Base-by-base conservation (phyloP, 2,888 invertebrate species). In the Meloe dianella region DNA sequence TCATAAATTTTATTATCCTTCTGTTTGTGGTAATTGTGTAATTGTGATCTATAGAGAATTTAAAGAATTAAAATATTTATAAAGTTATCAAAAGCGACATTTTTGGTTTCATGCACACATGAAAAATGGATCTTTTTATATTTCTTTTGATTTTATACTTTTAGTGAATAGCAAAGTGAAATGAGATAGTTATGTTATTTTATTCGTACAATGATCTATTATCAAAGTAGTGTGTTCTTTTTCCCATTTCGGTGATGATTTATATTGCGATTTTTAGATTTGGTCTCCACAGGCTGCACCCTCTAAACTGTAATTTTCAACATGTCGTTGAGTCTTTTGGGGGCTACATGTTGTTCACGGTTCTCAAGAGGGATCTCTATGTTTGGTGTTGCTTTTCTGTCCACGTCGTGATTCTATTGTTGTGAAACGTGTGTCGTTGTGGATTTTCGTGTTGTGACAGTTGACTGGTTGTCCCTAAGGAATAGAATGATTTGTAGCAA, bases 381-480 rank as follows among this genome's bases (percentile, higher is more conserved):
- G 51, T 51, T 51, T 30, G 22, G n/a, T 59, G 61, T 80, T 80
- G 79, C 80, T 79, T 83, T 84, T 83, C 83, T 79, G 75, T 76
- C 82, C 83, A 84, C 83, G 83, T 83, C 81, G 80, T 78, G 82
- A 82, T 83, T 83, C 82, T 82, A 84, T 84, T 81, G 82, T 82
- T 80, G 80, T 79, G 79, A 80, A 80, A 82, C 82, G 83, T 82
- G 81, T 82, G 81, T 81, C 80, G 80, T 76, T 77, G 77, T 77
- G 79, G 81, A 82, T 81, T 83, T 80, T 80, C 79, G 77, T 79
- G 76, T 78, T 81, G 81, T 82, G 82, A 83, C 82, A 83, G 83
- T 77, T 81, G 82, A 82, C 79, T 80, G 80, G 71, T 65, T 75
- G 75, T 75, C 80, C 79, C 78, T 67, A 73, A 78, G 79, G 80